These are phyloP conservation scores for Keiferia lycopersicella DNA, from an alignment of 2,888 invertebrate species.

Conservation along the genomic window DNA sequence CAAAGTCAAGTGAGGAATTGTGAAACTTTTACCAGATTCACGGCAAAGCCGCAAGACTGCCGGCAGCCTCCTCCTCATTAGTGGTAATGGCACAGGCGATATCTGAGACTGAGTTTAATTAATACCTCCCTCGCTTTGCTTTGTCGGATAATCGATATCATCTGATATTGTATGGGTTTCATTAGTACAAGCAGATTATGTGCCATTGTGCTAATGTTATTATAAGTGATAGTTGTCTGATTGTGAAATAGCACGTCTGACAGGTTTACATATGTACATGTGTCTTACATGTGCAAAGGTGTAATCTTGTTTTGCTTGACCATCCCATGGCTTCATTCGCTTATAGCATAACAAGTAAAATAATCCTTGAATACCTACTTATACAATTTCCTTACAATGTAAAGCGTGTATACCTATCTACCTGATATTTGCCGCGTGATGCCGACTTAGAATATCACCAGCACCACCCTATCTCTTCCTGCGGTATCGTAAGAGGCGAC, in stretches of 20 bases:
- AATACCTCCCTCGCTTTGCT: slow-evolving; percentile 59
- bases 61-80: slow-evolving; percentile 55
- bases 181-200: slow-evolving; percentile 27
- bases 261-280: no score
- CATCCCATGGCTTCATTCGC: no score
- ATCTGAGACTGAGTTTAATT: slow-evolving; percentile 68
- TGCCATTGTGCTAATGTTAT: slow-evolving; percentile 13
- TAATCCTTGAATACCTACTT: no score
- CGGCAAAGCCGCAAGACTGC: slow-evolving; percentile 37
- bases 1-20: background rate
- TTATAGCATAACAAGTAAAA: no score
- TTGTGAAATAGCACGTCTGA: no score
- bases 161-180: slow-evolving; percentile 30
- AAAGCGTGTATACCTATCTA: background rate
- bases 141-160: slow-evolving; percentile 57
- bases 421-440: no score
- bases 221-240: background rate
- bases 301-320: no score
- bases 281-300: no score
- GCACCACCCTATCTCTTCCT: no score
- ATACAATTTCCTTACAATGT: no score
- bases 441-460: no score
- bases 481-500: no score
- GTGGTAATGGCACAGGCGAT: slow-evolving; percentile 62
- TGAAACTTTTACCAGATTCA: slow-evolving; percentile 21